These are phyloP conservation scores for Parnassius orleans DNA, from an alignment of 2,888 invertebrate species.

Conservation along the genomic window DNA sequence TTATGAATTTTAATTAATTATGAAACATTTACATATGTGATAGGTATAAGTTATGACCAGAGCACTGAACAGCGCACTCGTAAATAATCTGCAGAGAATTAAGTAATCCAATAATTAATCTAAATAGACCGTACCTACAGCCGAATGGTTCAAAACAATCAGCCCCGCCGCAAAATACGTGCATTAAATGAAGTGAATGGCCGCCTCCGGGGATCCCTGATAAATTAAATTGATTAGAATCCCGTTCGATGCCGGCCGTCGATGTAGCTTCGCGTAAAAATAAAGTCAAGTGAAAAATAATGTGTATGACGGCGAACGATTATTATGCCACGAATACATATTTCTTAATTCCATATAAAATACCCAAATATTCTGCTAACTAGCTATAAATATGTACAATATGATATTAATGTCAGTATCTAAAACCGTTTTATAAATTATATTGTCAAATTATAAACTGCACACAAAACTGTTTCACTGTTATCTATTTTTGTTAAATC, in stretches of 20 bases:
- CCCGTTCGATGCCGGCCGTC: conserved; percentile 72
- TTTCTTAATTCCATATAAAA: conserved; percentile 35
- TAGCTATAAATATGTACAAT: not conserved
- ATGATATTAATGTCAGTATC: too few species aligned
- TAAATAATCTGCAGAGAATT: conserved; percentile 68
- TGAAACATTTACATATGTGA: not conserved
- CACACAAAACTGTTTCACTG: conserved; percentile 7
- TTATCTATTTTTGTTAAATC: conserved; percentile 29
- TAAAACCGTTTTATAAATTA: too few species aligned
- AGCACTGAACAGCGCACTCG: not conserved
- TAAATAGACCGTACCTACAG: conserved; percentile 80
- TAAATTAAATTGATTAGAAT: conserved; percentile 82
- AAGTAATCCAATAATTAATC: conserved; percentile 82
- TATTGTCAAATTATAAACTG: too few species aligned
- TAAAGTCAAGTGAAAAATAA: conserved; percentile 75
- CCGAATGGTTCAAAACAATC: conserved; percentile 81
- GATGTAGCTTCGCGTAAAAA: conserved; percentile 72
- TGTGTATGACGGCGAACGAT: conserved; percentile 51
- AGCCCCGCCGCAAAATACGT: conserved; percentile 80
- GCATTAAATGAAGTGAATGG: conserved; percentile 82
- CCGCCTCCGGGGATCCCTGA: conserved; percentile 78
- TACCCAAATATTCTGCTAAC: not conserved
- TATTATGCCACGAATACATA: conserved; percentile 39
- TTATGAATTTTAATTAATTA: not conserved
- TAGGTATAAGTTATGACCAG: not conserved